These are phyloP conservation scores for Gadopsis marmoratus DNA, from an alignment of 2,797 vertebrate species.

Conservation along the genomic window DNA sequence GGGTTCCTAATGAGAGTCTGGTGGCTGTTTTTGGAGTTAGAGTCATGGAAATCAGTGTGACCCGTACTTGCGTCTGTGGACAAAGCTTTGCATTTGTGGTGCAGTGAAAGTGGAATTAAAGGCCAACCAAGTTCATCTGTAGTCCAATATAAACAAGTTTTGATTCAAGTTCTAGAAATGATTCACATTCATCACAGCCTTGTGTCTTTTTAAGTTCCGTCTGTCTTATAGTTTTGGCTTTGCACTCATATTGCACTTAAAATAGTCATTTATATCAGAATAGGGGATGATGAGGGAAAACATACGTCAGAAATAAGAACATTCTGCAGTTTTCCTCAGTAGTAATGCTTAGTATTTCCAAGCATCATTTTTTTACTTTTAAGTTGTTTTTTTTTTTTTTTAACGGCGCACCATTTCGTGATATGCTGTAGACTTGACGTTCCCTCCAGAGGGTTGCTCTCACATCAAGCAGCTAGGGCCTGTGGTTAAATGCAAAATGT, in stretches of 20 bases:
- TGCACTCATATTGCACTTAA: constrained; percentile 7
- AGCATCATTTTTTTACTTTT: no score
- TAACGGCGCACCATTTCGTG: constrained; percentile 66
- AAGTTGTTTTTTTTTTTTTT: no score
- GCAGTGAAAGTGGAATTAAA: constrained; percentile 63
- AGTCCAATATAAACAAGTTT: constrained; percentile 43
- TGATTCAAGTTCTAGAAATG: constrained; percentile 49
- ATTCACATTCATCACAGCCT: constrained; percentile 37
- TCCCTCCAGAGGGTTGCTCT: constrained; percentile 76
- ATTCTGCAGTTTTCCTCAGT: constrained; percentile 42
- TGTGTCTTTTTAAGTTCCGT: constrained; percentile 11
- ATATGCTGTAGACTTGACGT: constrained; percentile 71
- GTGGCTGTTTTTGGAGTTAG: constrained; percentile 84
- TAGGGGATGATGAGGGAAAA: constrained; percentile 18
- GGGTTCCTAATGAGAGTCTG: constrained; percentile 87
- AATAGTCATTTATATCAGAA: constrained; percentile 42
- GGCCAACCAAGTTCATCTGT: constrained; percentile 58
- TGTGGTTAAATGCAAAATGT: constrained; percentile 82
- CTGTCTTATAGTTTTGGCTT: constrained; percentile 26
- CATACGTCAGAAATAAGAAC: constrained; percentile 44
- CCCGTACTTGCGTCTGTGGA: constrained; percentile 72
- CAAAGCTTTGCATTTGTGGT: constrained; percentile 55
- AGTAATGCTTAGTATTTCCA: constrained; percentile 44
- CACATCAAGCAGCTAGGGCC: constrained; percentile 77
- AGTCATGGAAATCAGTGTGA: constrained; percentile 78